Evolutionary conservation across 2,888 invertebrate genomes (phyloP), one percentile per base, ranked within the genome.

Genomic region (Cacoxenus indagator): DNA sequence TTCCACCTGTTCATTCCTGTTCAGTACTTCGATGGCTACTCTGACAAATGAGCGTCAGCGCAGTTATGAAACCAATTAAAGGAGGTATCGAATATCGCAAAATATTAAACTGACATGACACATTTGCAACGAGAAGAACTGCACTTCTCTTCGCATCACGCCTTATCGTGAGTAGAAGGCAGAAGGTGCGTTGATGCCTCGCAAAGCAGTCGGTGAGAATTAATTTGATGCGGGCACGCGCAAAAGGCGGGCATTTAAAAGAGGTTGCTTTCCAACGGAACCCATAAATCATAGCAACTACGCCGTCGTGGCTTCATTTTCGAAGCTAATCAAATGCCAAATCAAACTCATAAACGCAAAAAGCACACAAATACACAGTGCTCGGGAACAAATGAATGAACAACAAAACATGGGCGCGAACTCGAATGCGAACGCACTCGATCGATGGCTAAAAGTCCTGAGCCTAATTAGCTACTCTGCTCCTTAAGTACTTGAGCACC

Each of bases 51-150:
- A 83, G 81, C 74, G 78, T 67, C 70, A 61, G 69, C 71, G 74
- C 75, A 76, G 76, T 80, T 78, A 81, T 76, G 77, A 83, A 83
- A 78, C 79, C 85, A 86, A 85, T 85, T 85, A 86, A 84, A 76
- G 76, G 65, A 73, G 73, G 77, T 82, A 77, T 82, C 76, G 74
- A 68, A 76, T 76, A 76, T 71, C 80, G 72, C 68, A 68, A 74
- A 73, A 76, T 76, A 77, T 75, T 74, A 71, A 76, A 76, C 73
- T 70, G 75, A 73, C 74, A 74, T 70, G 75, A 73, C 74, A 74
- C 73, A 68, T 73, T 73, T 70, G 67, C 65, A 22, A 22, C 43
- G 8, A 67, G 48, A 55, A 55, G 14, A 26, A 55, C n/a, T 4
- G 9, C 27, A 9, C 43, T 11, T 8, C 31, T 11, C 37, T 37